These are phyloP conservation scores for Laterallus jamaicensis DNA, from an alignment of 2,113 vertebrate species.

Conservation along the genomic window DNA sequence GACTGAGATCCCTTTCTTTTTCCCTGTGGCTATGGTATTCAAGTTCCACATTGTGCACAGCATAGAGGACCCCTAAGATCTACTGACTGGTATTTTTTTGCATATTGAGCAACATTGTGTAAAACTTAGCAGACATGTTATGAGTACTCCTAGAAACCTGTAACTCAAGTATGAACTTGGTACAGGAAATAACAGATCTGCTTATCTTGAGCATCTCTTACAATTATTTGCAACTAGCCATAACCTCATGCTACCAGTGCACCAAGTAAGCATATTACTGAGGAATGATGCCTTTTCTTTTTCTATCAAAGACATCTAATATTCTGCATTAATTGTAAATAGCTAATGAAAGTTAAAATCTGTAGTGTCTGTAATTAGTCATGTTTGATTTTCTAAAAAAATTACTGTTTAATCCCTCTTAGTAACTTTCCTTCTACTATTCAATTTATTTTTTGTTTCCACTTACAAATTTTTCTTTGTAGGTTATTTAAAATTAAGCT, in stretches of 20 bases:
- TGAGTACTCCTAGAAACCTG: not conserved
- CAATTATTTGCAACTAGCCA: not conserved
- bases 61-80: not conserved
- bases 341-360: not conserved
- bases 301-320: not conserved
- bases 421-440: not conserved
- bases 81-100: not conserved
- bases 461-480: not conserved
- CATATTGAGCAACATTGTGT: not conserved
- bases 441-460: not conserved
- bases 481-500: not conserved
- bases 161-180: not conserved
- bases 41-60: rapidly evolving
- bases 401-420: not conserved
- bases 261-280: not conserved
- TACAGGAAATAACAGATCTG: not conserved
- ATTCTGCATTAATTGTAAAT: not conserved
- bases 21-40: not conserved
- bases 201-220: not conserved
- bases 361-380: not conserved
- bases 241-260: not conserved
- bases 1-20: not conserved
- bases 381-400: not conserved
- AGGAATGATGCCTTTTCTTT: not conserved
- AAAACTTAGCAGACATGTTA: not conserved